A percentile compares a stretch with the other conserved stretches of the same genome.
Evolutionary conservation across 2,797 vertebrate genomes (phyloP).

Genomic region (Pogoniulus pusillus): DNA sequence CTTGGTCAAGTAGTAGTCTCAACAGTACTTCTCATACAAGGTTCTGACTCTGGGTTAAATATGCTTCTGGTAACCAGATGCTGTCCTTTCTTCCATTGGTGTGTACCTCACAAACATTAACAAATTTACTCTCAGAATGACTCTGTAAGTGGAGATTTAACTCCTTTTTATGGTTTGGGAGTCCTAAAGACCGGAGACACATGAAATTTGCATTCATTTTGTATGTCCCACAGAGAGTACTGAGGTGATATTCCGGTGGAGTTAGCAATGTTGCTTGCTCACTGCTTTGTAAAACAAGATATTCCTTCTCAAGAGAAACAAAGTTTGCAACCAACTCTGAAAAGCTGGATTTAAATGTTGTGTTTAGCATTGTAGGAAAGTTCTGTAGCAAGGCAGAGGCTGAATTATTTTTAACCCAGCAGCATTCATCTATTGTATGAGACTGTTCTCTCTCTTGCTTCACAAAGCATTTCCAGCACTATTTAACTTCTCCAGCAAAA

Average conservation of each 20-base stretch:
- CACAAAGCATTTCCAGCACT: neutral
- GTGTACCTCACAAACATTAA: neutral
- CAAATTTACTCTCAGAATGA: neutral
- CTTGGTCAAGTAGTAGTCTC: neutral
- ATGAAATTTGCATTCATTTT: neutral
- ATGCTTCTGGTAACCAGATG: neutral
- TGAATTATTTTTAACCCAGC: neutral
- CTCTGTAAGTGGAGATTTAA: neutral
- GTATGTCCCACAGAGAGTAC: neutral
- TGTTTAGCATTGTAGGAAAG: neutral
- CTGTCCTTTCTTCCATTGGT: neutral
- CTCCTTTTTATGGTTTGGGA: neutral
- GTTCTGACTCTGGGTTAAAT: neutral
- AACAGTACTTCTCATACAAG: neutral
- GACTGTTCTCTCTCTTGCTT: neutral
- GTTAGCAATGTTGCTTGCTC: neutral
- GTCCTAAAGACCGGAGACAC: neutral
- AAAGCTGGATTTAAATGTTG: neutral
- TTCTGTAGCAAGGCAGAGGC: neutral
- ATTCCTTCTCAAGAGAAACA: neutral
- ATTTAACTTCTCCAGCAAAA: neutral
- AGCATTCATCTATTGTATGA: neutral
- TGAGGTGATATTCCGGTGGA: neutral
- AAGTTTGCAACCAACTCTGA: neutral
- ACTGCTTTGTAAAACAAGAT: neutral